Conservation (phyloP, 2,888 invertebrate species). For the Orthonevra nobilis region DNA sequence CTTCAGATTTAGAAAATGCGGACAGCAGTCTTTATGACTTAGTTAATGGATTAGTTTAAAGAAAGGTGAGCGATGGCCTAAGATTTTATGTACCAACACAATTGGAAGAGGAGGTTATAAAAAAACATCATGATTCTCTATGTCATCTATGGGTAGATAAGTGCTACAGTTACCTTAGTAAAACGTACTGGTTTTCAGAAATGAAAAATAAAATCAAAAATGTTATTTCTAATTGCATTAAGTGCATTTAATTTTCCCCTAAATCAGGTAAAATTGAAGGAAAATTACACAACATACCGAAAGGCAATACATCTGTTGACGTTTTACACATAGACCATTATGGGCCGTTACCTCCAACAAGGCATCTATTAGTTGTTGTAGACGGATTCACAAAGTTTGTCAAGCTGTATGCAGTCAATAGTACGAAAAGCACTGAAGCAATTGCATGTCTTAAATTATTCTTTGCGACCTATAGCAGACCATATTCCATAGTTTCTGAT, state of each 20-base stretch:
- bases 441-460: conserved; percentile 12
- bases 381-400: not conserved
- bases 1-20: too few relatives aligned
- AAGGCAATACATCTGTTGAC: conserved; percentile 76
- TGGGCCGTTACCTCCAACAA: not conserved
- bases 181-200: conserved; percentile 77
- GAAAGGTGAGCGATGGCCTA: not conserved
- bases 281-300: conserved; percentile 76
- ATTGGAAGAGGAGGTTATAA: conserved; percentile 35
- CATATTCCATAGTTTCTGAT: conserved; percentile 75
- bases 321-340: conserved; percentile 73
- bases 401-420: too few relatives aligned
- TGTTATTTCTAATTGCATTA: conserved; percentile 77
- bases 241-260: conserved; percentile 73
- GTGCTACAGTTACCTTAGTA: conserved; percentile 19
- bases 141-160: conserved; percentile 44
- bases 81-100: conserved; percentile 38
- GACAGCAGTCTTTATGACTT: not conserved
- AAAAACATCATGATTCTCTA: conserved; percentile 33
- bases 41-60: not conserved
- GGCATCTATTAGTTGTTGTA: not conserved
- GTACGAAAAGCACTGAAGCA: not conserved
- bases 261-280: conserved; percentile 69
- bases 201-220: conserved; percentile 76
- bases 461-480: conserved; percentile 7